Conservation (phyloP, 2,113 vertebrate genomes). For the Salvelinus alpinus region DNA sequence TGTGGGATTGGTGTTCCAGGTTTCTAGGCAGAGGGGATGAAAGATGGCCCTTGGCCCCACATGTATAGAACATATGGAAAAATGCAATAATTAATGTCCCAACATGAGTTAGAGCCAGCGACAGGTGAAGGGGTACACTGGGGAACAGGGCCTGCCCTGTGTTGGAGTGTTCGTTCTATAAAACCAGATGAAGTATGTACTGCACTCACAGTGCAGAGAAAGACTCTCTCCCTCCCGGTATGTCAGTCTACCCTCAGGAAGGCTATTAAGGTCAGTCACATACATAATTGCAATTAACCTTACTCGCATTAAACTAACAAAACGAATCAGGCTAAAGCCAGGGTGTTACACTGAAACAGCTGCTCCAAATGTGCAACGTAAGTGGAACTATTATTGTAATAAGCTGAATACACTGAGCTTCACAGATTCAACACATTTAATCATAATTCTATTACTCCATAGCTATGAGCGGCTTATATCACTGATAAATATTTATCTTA, state of each 20-base stretch:
- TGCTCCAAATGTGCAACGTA: slow-evolving; percentile 20
- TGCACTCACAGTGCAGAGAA: slow-evolving; percentile 45
- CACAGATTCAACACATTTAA: too few relatives aligned
- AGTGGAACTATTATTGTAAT: background rate
- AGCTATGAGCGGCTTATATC: background rate
- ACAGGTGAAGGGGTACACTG: slow-evolving; percentile 49
- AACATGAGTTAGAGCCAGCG: slow-evolving; percentile 65
- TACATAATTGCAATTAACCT: slow-evolving; percentile 27
- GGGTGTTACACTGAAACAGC: slow-evolving; percentile 20
- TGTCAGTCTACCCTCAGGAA: slow-evolving; percentile 11
- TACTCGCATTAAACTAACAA: slow-evolving; percentile 36
- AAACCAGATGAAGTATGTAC: slow-evolving; percentile 64
- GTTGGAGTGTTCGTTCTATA: slow-evolving; percentile 57
- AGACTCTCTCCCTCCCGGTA: slow-evolving; percentile 23
- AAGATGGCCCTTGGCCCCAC: slow-evolving; percentile 63
- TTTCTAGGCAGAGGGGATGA: slow-evolving; percentile 62
- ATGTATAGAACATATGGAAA: slow-evolving; percentile 72
- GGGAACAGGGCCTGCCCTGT: slow-evolving; percentile 58
- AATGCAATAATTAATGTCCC: slow-evolving; percentile 73
- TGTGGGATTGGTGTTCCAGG: slow-evolving; percentile 58
- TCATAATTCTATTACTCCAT: background rate
- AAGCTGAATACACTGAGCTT: too few relatives aligned
- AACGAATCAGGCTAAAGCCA: slow-evolving; percentile 24
- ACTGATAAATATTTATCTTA: background rate
- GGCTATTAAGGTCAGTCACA: slow-evolving; percentile 15